Conservation (phyloP, 30 jellyfish, hydroid and myxozoan genomes). For the Catostylus mosaicus region DNA sequence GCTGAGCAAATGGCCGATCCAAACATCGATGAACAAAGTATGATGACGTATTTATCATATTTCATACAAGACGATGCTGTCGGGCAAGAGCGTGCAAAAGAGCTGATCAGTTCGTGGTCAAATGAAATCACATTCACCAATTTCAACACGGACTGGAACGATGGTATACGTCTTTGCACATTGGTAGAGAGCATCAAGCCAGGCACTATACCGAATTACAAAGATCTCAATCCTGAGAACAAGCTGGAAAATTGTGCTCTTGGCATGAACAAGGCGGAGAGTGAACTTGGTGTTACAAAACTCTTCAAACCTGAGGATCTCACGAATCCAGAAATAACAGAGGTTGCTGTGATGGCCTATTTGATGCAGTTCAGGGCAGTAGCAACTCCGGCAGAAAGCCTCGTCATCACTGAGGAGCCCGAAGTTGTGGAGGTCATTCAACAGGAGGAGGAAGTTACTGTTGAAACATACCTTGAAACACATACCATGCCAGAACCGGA, state of each 20-base stretch:
- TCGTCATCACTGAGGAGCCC: constrained; percentile 32
- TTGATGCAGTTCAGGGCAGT: constrained; percentile 76
- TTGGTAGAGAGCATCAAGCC: constrained; percentile 83
- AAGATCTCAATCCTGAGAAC: constrained; percentile 47
- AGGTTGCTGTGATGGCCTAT: constrained; percentile 95
- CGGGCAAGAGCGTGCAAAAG: constrained; percentile 82
- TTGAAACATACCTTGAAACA: constrained; percentile 29
- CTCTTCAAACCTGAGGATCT: constrained; percentile 85
- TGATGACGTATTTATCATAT: constrained; percentile 95
- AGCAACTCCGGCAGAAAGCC: constrained; percentile 1
- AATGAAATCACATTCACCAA: constrained; percentile 63
- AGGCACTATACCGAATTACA: constrained; percentile 51
- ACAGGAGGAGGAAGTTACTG: constrained; percentile 24
- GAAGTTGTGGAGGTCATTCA: constrained; percentile 11
- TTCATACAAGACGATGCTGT: constrained; percentile 94
- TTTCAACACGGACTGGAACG: constrained; percentile 97
- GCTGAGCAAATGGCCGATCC: constrained; percentile 93
- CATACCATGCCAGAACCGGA: constrained; percentile 38
- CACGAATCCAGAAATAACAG: constrained; percentile 94
- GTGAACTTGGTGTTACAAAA: constrained; percentile 71
- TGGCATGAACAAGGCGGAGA: constrained; percentile 91
- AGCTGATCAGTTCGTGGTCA: constrained; percentile 73
- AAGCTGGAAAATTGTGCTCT: constrained; percentile 66
- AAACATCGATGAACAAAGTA: constrained; percentile 91
- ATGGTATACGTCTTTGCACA: constrained; percentile 95